A percentile compares a stretch with the other conserved stretches of the same genome.
Evolutionary conservation across 1,140 invertebrate species (phyloP).

Genomic region (Drosophila lowei): DNA sequence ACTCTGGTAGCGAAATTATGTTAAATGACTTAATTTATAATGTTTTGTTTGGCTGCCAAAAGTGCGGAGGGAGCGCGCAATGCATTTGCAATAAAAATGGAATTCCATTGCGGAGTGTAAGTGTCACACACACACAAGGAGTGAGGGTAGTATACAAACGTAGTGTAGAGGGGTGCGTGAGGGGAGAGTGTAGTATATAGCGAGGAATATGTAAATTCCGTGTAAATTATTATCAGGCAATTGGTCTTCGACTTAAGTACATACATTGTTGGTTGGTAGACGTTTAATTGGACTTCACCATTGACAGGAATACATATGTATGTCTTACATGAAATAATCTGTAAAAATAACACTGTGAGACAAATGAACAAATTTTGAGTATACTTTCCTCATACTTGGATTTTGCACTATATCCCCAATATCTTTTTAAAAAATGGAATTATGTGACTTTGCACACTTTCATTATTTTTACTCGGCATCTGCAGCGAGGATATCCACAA

Average conservation of each 20-base stretch:
- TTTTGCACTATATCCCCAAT: not conserved
- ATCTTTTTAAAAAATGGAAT: not conserved
- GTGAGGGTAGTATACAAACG: conserved; percentile 3
- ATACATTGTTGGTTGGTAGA: too few species aligned
- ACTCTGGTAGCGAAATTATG: conserved; percentile 76
- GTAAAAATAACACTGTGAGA: too few species aligned
- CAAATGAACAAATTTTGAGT: too few species aligned
- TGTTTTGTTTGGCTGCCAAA: conserved; percentile 71
- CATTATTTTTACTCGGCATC: not conserved
- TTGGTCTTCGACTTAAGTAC: not conserved
- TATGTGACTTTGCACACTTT: too few species aligned
- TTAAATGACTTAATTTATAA: conserved; percentile 81
- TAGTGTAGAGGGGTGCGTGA: conserved; percentile 9
- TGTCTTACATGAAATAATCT: too few species aligned
- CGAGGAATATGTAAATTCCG: conserved; percentile 30
- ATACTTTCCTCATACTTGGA: too few species aligned
- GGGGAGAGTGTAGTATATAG: conserved; percentile 10
- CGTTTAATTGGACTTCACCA: too few species aligned
- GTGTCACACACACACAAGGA: conserved; percentile 25
- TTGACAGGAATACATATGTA: too few species aligned
- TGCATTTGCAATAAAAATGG: conserved; percentile 58
- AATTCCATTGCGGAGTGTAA: conserved; percentile 50
- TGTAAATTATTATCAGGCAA: conserved; percentile 7
- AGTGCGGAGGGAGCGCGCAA: conserved; percentile 38
- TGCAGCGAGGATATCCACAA: too few species aligned